Evolutionary conservation across 2,113 vertebrate genomes (phyloP).

Genomic region (Brachypodius melanocephalos): DNA sequence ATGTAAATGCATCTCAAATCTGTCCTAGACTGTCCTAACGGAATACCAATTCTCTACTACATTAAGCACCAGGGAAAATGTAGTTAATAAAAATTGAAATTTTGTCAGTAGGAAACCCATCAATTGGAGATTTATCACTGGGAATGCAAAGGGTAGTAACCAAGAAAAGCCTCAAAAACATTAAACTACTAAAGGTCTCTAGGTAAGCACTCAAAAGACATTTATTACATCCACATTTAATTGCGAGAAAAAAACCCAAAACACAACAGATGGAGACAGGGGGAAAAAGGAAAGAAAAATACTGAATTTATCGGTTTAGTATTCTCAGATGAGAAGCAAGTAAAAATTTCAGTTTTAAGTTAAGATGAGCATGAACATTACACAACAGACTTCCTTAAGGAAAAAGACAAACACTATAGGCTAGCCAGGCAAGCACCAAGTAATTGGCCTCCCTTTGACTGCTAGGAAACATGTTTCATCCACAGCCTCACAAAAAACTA

Average conservation of each 20-base stretch:
- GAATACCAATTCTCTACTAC: background rate
- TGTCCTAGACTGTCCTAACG: background rate
- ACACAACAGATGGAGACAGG: background rate
- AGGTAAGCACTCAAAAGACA: background rate
- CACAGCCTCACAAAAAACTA: background rate
- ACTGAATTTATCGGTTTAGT: background rate
- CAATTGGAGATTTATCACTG: background rate
- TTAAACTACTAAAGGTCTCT: background rate
- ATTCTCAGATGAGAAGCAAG: background rate
- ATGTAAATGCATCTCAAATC: background rate
- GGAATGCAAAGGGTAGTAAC: background rate
- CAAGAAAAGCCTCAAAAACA: background rate
- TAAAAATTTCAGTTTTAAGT: background rate
- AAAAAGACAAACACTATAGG: background rate
- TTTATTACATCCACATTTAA: background rate
- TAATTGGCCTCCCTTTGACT: background rate
- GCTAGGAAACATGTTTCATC: background rate
- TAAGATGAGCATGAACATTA: background rate
- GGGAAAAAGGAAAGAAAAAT: background rate
- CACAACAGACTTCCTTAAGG: background rate
- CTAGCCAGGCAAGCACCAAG: background rate
- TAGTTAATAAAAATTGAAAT: background rate
- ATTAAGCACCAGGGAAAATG: background rate
- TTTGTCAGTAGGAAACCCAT: background rate
- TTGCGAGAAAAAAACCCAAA: rapidly evolving